These are phyloP conservation scores for Orchesella cincta DNA, from an alignment of 1,140 invertebrate species.

Conservation along the genomic window DNA sequence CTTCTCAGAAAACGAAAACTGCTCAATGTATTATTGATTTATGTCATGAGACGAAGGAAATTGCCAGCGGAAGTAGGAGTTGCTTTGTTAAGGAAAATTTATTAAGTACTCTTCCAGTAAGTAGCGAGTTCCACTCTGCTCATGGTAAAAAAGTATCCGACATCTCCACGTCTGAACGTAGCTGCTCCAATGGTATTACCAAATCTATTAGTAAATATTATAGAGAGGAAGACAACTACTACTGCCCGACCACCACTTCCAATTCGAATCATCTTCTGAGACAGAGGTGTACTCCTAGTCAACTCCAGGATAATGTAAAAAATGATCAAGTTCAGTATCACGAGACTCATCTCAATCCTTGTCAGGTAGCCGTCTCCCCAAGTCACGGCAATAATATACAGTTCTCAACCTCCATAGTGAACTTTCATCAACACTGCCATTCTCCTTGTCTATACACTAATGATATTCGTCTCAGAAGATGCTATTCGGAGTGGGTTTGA, in stretches of 20 bases:
- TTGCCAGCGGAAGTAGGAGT: background rate
- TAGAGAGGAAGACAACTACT: constrained; percentile 12
- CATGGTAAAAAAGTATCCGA: too few species aligned
- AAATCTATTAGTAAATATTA: background rate
- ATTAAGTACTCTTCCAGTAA: constrained; percentile 3
- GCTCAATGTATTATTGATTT: background rate
- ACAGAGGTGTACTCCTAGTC: too few species aligned
- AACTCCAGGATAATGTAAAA: too few species aligned
- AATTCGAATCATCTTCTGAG: background rate
- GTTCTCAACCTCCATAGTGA: too few species aligned
- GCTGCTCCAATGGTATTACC: background rate
- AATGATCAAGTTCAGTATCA: too few species aligned
- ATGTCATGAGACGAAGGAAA: constrained; percentile 7
- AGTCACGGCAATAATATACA: too few species aligned
- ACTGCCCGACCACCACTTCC: background rate
- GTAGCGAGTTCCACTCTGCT: too few species aligned
- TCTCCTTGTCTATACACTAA: background rate
- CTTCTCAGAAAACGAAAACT: background rate
- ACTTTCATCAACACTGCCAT: background rate
- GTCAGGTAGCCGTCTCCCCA: too few species aligned
- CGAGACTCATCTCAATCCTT: background rate
- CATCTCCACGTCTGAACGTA: too few species aligned
- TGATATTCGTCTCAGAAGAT: background rate
- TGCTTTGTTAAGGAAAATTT: constrained; percentile 9
- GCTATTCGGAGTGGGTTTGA: constrained; percentile 20